A percentile compares a stretch with the other conserved stretches of the same genome.
Conservation (phyloP, 2,888 invertebrate species). For the Apamea crenata region DNA sequence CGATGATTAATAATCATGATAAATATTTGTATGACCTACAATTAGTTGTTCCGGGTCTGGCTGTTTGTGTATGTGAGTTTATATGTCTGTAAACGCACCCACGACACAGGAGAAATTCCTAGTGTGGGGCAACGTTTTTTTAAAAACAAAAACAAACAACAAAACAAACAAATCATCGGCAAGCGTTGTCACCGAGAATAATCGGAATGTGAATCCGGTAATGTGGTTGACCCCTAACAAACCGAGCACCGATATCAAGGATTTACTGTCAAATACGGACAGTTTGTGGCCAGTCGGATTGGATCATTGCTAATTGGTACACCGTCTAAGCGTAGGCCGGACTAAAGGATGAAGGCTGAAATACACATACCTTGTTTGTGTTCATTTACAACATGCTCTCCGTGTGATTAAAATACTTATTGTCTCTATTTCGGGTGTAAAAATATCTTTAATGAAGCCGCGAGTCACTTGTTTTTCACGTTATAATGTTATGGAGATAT, state of each 20-base stretch:
- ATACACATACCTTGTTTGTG: neutral
- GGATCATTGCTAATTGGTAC: conserved; percentile 25
- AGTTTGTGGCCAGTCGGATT: conserved; percentile 15
- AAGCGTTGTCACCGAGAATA: no score
- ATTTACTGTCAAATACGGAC: conserved; percentile 1
- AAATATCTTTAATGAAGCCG: neutral
- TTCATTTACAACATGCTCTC: neutral
- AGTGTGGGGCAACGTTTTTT: no score
- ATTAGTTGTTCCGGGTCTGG: no score
- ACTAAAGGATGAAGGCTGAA: neutral
- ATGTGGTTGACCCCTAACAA: neutral
- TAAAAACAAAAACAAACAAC: no score
- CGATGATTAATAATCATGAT: no score
- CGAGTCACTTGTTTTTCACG: neutral
- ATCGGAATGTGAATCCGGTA: no score
- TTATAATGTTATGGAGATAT: no score
- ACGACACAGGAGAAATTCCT: no score
- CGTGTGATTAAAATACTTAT: neutral
- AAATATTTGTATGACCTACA: no score
- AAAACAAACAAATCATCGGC: no score
- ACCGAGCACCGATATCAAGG: conserved; percentile 10
- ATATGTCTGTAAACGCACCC: no score
- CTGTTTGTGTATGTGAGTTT: no score
- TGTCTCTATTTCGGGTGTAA: neutral
- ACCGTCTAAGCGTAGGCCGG: neutral